phyloP scores from a whole-genome alignment of 2,888 invertebrate genomes.

The Drosophila formosana region DNA sequence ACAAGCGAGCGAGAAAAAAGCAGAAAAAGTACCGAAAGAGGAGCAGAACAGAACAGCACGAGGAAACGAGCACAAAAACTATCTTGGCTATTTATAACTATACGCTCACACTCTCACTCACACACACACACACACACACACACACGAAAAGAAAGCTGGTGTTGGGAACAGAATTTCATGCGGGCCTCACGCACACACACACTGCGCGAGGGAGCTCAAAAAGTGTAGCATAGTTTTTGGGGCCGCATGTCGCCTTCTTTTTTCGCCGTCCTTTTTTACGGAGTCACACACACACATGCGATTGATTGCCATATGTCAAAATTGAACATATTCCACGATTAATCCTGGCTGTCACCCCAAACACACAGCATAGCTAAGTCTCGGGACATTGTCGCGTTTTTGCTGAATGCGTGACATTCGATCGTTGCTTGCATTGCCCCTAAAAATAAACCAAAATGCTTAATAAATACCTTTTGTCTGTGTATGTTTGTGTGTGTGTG shows the following conservation, averaged over 20 bases:
- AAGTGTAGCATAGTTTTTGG: slow-evolving; percentile 67
- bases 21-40: slow-evolving; percentile 15
- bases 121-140: slow-evolving; percentile 4
- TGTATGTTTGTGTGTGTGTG: too few relatives aligned
- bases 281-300: slow-evolving; percentile 29
- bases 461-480: slow-evolving; percentile 40
- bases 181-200: slow-evolving; percentile 32
- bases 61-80: slow-evolving; percentile 67
- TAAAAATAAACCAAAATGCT: slow-evolving; percentile 13
- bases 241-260: slow-evolving; percentile 16
- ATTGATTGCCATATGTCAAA: slow-evolving; percentile 75
- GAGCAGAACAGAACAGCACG: slow-evolving; percentile 38
- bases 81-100: slow-evolving; percentile 75
- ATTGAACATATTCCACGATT: slow-evolving; percentile 59
- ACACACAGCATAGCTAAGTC: neutral
- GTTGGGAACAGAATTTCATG: slow-evolving; percentile 38
- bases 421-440: slow-evolving; percentile 65
- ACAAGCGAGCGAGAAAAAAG: slow-evolving; percentile 19
- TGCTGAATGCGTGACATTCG: slow-evolving; percentile 58
- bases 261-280: slow-evolving; percentile 3
- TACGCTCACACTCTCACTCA: slow-evolving; percentile 31
- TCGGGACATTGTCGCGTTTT: neutral
- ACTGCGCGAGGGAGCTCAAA: slow-evolving; percentile 11
- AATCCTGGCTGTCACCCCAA: slow-evolving; percentile 47
- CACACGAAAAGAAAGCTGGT: neutral